These are phyloP conservation scores for Oreochromis aureus DNA, from an alignment of 2,113 vertebrate species.

Conservation along the genomic window DNA sequence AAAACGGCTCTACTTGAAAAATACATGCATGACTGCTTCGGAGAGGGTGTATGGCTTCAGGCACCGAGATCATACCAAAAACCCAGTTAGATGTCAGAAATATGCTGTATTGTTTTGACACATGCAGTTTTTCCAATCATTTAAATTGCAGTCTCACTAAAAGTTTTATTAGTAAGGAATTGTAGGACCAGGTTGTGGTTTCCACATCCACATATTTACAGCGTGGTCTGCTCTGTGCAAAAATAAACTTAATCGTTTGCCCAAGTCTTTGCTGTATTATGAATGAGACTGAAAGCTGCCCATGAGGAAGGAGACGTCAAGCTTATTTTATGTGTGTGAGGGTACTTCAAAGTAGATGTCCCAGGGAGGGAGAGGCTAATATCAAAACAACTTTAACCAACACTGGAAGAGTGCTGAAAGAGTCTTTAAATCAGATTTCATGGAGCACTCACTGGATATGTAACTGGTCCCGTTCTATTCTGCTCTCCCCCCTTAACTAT, in stretches of 20 bases:
- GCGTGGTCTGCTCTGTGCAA: not conserved
- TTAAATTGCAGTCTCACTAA: not conserved
- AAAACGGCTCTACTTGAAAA: not conserved
- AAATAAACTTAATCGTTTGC: not conserved
- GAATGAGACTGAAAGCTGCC: not conserved
- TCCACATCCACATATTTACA: not conserved
- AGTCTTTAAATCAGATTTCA: not conserved
- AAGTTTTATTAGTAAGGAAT: not conserved
- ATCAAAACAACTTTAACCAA: not conserved
- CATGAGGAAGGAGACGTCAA: not conserved
- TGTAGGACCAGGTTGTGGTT: not conserved
- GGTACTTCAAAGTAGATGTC: not conserved
- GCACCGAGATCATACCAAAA: not conserved
- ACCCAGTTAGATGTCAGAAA: not conserved
- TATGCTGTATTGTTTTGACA: not conserved
- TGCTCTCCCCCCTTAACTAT: not conserved
- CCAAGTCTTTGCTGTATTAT: not conserved
- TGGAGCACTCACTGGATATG: constrained; percentile 19
- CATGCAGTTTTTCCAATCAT: not conserved
- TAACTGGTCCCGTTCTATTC: not conserved
- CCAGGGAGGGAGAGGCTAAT: not conserved
- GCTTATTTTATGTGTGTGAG: not conserved
- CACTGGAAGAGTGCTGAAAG: not conserved
- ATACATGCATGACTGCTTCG: not conserved
- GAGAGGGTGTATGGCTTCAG: not conserved